These are phyloP conservation scores for Cryptotis parvus DNA, from an alignment of 2,113 vertebrate genomes.

Conservation along the genomic window DNA sequence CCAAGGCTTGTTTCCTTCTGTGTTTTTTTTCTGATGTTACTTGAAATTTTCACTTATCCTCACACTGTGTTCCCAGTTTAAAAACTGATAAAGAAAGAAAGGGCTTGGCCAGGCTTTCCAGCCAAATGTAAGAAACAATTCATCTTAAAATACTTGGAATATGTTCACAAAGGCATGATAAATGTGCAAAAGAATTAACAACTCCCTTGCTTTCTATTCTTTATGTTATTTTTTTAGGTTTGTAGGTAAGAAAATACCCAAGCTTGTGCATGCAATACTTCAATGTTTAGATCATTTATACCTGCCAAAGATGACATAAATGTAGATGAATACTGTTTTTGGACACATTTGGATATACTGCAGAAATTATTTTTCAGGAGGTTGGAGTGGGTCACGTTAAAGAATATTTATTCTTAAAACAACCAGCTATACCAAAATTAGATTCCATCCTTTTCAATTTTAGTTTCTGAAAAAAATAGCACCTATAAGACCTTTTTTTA, in stretches of 20 bases:
- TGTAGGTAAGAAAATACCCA: slow-evolving; percentile 54
- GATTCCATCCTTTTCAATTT: slow-evolving; percentile 59
- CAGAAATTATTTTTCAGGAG: slow-evolving; percentile 70
- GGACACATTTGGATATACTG: slow-evolving; percentile 59
- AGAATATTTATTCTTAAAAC: slow-evolving; percentile 61
- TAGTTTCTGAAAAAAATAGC: slow-evolving; percentile 9
- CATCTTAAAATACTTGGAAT: slow-evolving; percentile 26
- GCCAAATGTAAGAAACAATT: neutral
- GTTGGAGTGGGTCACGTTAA: slow-evolving; percentile 56
- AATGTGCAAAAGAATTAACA: slow-evolving; percentile 58
- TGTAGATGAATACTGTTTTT: slow-evolving; percentile 48
- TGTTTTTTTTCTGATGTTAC: slow-evolving; percentile 27
- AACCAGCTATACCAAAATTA: slow-evolving; percentile 65
- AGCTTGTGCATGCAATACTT: slow-evolving; percentile 40
- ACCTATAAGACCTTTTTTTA: fast-evolving
- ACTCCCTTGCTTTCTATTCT: slow-evolving; percentile 55
- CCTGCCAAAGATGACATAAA: slow-evolving; percentile 62
- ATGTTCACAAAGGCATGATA: neutral
- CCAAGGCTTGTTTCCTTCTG: neutral
- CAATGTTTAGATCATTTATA: slow-evolving; percentile 63
- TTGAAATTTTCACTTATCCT: slow-evolving; percentile 26
- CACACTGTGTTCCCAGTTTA: neutral
- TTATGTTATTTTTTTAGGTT: slow-evolving; percentile 49
- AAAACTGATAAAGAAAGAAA: neutral
- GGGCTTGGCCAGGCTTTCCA: neutral